A percentile compares a stretch with the other conserved stretches of the same genome.
Conservation (phyloP, 1,140 invertebrate species). For the Lineus longissimus region DNA sequence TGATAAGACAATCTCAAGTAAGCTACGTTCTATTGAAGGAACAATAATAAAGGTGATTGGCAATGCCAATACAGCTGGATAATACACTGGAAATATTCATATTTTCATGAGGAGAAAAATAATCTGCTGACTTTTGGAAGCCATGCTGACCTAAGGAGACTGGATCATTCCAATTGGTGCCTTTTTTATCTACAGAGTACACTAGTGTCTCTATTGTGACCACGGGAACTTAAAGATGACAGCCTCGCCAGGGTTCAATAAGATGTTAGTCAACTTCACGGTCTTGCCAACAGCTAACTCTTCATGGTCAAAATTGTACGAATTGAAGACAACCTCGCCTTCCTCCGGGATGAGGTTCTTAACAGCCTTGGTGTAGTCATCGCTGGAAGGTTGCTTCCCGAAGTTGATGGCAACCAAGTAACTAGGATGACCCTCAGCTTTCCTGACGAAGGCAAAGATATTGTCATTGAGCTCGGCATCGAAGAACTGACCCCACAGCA, state of each 20-base stretch:
- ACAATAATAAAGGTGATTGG: too few relatives aligned
- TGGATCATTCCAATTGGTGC: too few relatives aligned
- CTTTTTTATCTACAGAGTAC: too few relatives aligned
- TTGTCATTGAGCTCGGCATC: slow-evolving; percentile 29
- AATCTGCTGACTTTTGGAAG: too few relatives aligned
- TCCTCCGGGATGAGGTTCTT: slow-evolving; percentile 1
- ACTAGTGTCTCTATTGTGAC: background rate
- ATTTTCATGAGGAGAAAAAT: too few relatives aligned
- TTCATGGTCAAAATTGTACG: slow-evolving; percentile 18
- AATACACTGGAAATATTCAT: too few relatives aligned
- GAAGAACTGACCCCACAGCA: slow-evolving; percentile 45
- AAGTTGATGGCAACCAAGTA: slow-evolving; percentile 44
- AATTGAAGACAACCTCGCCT: slow-evolving; percentile 12
- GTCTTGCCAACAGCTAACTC: slow-evolving; percentile 6
- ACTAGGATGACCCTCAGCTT: slow-evolving; percentile 41
- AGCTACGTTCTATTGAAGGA: too few relatives aligned
- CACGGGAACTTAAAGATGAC: slow-evolving; percentile 18
- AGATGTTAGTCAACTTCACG: slow-evolving; percentile 11
- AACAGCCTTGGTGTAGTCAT: background rate
- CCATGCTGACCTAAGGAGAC: too few relatives aligned
- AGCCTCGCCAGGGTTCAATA: slow-evolving; percentile 17
- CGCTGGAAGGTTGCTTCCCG: slow-evolving; percentile 15
- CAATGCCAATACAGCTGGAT: too few relatives aligned
- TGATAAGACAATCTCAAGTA: too few relatives aligned
- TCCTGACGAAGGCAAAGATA: slow-evolving; percentile 39